These are phyloP conservation scores for Eunapius fragilis DNA, from an alignment of 37 sponge, comb jelly and placozoan genomes.

Conservation along the genomic window DNA sequence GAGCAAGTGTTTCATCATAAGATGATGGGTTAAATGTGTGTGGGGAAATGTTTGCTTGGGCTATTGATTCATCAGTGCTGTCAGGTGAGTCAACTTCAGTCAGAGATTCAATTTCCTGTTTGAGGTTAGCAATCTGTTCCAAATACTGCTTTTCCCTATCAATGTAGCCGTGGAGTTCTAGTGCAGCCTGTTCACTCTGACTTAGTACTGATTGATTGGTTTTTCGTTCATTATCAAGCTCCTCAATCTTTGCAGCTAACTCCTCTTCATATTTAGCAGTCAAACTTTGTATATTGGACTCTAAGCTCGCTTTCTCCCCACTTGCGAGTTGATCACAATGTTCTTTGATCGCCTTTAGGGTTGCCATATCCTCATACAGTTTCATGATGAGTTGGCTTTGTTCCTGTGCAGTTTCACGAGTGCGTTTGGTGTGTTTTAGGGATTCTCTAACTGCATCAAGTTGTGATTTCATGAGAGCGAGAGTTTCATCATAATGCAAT, in stretches of 20 bases:
- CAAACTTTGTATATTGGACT: too few species aligned
- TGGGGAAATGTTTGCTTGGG: neutral
- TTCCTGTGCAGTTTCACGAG: neutral
- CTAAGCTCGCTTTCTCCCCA: too few species aligned
- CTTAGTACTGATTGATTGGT: neutral
- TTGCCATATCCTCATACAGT: too few species aligned
- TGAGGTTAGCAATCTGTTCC: neutral
- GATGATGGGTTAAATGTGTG: neutral
- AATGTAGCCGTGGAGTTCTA: neutral
- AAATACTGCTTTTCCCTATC: neutral
- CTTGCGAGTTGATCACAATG: too few species aligned
- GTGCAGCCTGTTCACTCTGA: neutral
- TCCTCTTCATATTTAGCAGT: neutral
- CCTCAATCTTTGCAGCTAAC: neutral
- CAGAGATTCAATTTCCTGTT: neutral
- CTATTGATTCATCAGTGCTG: neutral
- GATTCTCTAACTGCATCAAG: conserved; percentile 39
- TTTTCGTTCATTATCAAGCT: neutral
- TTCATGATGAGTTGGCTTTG: neutral
- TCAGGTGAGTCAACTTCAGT: neutral
- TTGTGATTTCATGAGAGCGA: conserved; percentile 48
- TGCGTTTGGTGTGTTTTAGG: neutral
- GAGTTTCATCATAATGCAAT: conserved; percentile 7
- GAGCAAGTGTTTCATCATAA: neutral
- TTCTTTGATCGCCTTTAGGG: too few species aligned